Evolutionary conservation across 2,888 invertebrate species (phyloP).

Genomic region (Tetranychus truncatus): DNA sequence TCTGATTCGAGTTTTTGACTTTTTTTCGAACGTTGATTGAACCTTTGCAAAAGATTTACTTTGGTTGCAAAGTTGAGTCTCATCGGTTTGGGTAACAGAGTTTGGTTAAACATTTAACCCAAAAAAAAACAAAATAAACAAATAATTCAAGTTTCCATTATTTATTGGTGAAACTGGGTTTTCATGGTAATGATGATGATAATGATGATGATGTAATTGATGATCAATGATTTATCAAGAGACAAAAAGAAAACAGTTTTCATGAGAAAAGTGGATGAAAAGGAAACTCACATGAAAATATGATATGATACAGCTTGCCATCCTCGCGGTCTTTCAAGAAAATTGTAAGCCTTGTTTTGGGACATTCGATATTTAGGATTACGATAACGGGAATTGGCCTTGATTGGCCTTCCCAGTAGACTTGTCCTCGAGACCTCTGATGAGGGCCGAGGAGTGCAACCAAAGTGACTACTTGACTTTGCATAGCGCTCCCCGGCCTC

Average conservation of each 20-base stretch:
- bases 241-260: background rate
- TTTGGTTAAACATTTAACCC: too few species aligned
- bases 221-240: background rate
- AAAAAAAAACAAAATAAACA: too few species aligned
- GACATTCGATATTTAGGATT: conserved; percentile 51
- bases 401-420: conserved; percentile 24
- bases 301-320: conserved; percentile 71
- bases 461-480: conserved; percentile 18
- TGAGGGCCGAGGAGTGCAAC: conserved; percentile 21
- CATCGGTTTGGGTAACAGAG: too few species aligned
- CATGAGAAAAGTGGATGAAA: background rate
- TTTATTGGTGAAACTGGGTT: too few species aligned
- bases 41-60: too few species aligned
- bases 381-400: conserved; percentile 21
- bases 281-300: conserved; percentile 68
- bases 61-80: too few species aligned
- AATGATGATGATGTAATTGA: background rate
- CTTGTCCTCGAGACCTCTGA: conserved; percentile 23
- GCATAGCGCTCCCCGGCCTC: conserved; percentile 27
- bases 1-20: too few species aligned
- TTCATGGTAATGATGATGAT: too few species aligned
- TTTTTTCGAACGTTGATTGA: too few species aligned
- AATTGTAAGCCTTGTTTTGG: conserved; percentile 79
- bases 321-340: conserved; percentile 78
- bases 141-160: too few species aligned